These are phyloP conservation scores for Trissolcus japonicus DNA, from an alignment of 2,888 invertebrate species.

Conservation along the genomic window DNA sequence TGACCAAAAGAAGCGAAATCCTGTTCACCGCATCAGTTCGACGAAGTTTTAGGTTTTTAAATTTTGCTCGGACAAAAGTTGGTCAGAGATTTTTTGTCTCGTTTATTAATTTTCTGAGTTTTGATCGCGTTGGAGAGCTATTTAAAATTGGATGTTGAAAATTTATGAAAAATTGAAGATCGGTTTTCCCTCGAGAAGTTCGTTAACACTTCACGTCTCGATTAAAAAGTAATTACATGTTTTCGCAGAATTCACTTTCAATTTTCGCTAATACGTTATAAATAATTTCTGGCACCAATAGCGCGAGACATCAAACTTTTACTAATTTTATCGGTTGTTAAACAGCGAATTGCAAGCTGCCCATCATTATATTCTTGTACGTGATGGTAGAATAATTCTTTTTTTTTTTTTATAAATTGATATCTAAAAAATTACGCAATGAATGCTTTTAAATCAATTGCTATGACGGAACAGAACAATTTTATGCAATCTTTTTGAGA, in stretches of 20 bases:
- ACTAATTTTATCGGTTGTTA: constrained; percentile 16
- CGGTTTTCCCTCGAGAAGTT: constrained; percentile 20
- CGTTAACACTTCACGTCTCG: constrained; percentile 20
- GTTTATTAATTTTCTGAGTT: too few species aligned
- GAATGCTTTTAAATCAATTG: too few species aligned
- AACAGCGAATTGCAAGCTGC: neutral
- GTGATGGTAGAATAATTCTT: too few species aligned
- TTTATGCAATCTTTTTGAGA: too few species aligned
- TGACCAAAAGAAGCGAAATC: constrained; percentile 55
- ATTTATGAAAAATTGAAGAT: neutral
- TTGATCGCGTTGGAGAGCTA: too few species aligned
- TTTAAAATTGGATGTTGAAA: neutral
- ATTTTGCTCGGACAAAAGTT: too few species aligned
- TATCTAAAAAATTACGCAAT: neutral
- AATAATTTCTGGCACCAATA: constrained; percentile 25
- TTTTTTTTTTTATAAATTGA: neutral
- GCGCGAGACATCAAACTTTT: constrained; percentile 21
- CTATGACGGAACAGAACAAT: too few species aligned
- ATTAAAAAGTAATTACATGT: constrained; percentile 39
- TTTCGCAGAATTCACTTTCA: constrained; percentile 34
- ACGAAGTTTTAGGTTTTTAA: too few species aligned
- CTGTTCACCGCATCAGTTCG: too few species aligned
- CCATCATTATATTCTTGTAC: neutral
- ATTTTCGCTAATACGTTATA: constrained; percentile 28
- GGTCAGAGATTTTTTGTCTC: too few species aligned